phyloP scores from a whole-genome alignment of 2,888 invertebrate genomes.

The Didymodactylos carnosus region DNA sequence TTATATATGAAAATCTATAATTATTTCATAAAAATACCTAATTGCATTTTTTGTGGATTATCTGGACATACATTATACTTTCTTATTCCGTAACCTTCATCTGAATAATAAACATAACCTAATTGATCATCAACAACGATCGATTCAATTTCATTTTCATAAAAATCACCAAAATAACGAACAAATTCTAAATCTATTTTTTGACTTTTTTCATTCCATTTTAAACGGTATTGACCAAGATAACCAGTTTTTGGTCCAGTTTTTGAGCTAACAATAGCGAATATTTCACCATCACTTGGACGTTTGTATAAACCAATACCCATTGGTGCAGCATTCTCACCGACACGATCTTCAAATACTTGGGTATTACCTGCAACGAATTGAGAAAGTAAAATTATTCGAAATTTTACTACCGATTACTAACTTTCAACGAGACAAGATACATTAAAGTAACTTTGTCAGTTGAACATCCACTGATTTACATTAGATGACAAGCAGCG shows the following conservation, averaged over 20 bases:
- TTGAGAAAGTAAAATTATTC: too few relatives aligned
- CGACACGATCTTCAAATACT: background rate
- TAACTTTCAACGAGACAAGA: too few relatives aligned
- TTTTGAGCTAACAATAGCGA: background rate
- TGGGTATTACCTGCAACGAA: background rate
- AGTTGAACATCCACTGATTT: too few relatives aligned
- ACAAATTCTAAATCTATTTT: background rate
- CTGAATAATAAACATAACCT: background rate
- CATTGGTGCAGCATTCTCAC: background rate
- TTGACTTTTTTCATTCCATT: background rate
- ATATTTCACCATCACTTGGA: background rate
- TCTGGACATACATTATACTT: background rate
- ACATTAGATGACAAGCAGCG: too few relatives aligned
- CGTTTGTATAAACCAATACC: background rate
- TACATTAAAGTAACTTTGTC: too few relatives aligned
- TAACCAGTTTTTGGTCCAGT: background rate
- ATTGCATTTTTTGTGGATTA: background rate
- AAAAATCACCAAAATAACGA: background rate
- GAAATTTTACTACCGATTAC: too few relatives aligned
- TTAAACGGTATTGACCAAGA: background rate
- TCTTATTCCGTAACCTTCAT: background rate
- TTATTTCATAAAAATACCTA: too few relatives aligned
- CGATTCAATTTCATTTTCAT: background rate
- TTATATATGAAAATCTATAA: too few relatives aligned
- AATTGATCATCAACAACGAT: background rate